Evolutionary conservation across 2,888 invertebrate genomes (phyloP).

Genomic region (Stenodera caucasica): DNA sequence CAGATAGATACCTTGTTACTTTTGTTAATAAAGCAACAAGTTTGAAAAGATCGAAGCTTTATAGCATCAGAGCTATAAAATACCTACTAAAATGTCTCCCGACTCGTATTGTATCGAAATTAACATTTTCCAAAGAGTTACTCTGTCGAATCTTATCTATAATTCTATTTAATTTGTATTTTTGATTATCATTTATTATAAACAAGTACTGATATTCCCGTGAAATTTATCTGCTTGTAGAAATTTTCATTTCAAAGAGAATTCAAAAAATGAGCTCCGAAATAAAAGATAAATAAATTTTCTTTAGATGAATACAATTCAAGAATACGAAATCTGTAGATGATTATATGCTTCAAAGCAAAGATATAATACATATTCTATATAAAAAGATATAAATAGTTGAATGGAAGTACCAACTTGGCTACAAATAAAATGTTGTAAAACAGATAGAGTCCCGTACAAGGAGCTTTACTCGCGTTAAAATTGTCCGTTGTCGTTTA

Average conservation of each 20-base stretch:
- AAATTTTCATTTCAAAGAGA: conserved; percentile 26
- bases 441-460: conserved; percentile 18
- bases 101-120: no score
- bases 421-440: conserved; percentile 20
- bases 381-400: conserved; percentile 17
- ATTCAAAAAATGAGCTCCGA: conserved; percentile 14
- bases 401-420: conserved; percentile 14
- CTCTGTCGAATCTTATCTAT: no score
- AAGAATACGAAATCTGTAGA: conserved; percentile 19
- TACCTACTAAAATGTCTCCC: no score
- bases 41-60: neutral
- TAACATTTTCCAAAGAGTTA: no score
- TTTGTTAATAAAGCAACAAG: neutral
- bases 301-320: conserved; percentile 19
- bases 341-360: conserved; percentile 21
- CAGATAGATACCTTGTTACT: neutral
- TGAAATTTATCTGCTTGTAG: conserved; percentile 14
- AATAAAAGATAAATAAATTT: conserved; percentile 24
- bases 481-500: neutral
- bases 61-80: neutral
- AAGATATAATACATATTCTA: conserved; percentile 15
- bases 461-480: neutral
- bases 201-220: neutral
- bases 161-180: neutral
- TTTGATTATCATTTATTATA: neutral